Evolutionary conservation across 2,888 invertebrate genomes (phyloP).

Genomic region (Ochropacha duplaris): DNA sequence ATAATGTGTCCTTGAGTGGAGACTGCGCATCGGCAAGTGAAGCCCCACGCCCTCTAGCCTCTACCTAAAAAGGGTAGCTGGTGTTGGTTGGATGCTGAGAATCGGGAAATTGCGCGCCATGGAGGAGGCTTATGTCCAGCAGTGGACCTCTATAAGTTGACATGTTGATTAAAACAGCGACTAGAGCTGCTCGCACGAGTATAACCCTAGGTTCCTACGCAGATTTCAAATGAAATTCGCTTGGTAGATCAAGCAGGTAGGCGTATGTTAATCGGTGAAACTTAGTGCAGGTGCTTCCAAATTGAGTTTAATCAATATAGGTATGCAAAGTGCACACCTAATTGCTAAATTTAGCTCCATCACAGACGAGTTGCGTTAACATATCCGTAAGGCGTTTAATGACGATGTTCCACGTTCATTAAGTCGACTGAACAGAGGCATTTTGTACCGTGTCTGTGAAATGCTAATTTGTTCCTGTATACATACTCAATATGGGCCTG

Average conservation of each 20-base stretch:
- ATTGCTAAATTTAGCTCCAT: conserved; percentile 61
- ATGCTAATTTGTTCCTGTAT: conserved; percentile 76
- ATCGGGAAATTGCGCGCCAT: too few species aligned
- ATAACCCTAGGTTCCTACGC: too few species aligned
- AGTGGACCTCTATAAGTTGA: too few species aligned
- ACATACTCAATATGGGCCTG: conserved; percentile 73
- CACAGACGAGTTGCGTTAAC: conserved; percentile 45
- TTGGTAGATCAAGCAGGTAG: background rate
- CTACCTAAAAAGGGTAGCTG: too few species aligned
- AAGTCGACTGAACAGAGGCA: conserved; percentile 61
- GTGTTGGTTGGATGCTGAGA: too few species aligned
- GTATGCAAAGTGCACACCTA: conserved; percentile 52
- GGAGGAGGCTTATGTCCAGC: too few species aligned
- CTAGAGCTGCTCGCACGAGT: too few species aligned
- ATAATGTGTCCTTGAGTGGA: too few species aligned
- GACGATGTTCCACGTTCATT: conserved; percentile 74
- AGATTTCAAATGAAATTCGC: background rate
- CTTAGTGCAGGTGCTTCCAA: conserved; percentile 31
- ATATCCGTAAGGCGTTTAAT: conserved; percentile 67
- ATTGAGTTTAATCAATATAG: conserved; percentile 52
- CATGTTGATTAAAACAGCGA: too few species aligned
- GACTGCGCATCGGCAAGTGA: too few species aligned
- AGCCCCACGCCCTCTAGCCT: too few species aligned
- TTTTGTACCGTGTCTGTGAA: conserved; percentile 74
- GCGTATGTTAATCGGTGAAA: conserved; percentile 24